These are phyloP conservation scores for Clanis bilineata DNA, from an alignment of 2,888 invertebrate species.

Conservation along the genomic window DNA sequence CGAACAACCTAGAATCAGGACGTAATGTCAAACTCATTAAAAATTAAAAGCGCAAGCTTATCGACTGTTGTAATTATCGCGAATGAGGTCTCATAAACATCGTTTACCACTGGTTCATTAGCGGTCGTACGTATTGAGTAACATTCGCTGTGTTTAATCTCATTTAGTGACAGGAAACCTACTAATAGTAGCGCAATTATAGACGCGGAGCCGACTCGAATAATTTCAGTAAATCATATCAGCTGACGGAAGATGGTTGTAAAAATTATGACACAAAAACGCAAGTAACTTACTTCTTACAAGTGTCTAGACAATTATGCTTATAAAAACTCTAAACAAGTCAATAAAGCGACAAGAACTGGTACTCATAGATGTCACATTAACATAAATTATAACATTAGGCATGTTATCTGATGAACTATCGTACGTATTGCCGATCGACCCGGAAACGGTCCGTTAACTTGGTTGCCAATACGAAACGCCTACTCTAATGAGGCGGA, in stretches of 20 bases:
- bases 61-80: slow-evolving; percentile 23
- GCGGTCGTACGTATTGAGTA: slow-evolving; percentile 64
- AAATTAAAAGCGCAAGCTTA: slow-evolving; percentile 11
- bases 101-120: slow-evolving; percentile 47
- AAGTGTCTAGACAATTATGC: no score
- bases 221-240: neutral
- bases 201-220: slow-evolving; percentile 38
- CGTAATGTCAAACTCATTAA: slow-evolving; percentile 12
- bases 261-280: no score
- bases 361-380: neutral
- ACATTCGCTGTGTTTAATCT: slow-evolving; percentile 62
- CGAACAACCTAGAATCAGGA: neutral
- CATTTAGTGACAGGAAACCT: slow-evolving; percentile 72
- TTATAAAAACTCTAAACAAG: neutral
- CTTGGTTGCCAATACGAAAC: neutral
- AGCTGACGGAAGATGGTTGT: neutral
- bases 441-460: neutral
- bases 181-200: slow-evolving; percentile 52
- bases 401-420: neutral
- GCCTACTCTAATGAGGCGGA: slow-evolving; percentile 3
- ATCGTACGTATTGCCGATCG: neutral
- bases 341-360: neutral
- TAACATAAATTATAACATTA: neutral
- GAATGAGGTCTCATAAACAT: slow-evolving; percentile 32
- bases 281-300: neutral